Base-by-base conservation (phyloP, 2,888 invertebrate genomes). In the Drosophila borborema region DNA sequence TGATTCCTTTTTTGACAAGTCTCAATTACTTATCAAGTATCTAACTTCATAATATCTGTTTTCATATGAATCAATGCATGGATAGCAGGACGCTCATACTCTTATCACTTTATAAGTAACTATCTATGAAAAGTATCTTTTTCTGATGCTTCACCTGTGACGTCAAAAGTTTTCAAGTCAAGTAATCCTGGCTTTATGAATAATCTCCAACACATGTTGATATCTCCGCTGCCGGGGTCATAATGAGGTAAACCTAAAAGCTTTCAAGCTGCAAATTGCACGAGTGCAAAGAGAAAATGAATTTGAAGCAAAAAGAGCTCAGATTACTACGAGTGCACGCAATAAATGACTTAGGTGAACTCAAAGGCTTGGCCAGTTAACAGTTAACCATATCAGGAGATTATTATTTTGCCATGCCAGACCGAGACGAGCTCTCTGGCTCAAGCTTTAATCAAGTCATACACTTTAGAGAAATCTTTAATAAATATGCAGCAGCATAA, bases 261-360 rank as follows among this genome's bases (percentile, higher is more conserved):
- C 38, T 16, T 20, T 8, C 41, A 14, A 45, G 20, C 43, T 12
- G 20, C 2, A 20, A 45, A 46, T 23, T 46, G 31, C n/a, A 49
- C 12, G 49, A 6, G 49, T 3, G 18, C 34, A n/a, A 34, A 18
- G 82, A 89, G 91, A 92, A 92, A 90, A 91, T 91, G 91, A 89
- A 86, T 90, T 91, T 91, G 81, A 81, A 80, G 82, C 89, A 81
- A 82, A 81, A 82, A 90, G n/a, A 5, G 31, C 49, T 49, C 10
- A 3, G 87, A 88, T 90, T 91, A 90, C 87, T 80, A 80, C 82
- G 86, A 28, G 28, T 3, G 28, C 28, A n/a, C 16, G 9, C 0
- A n/a, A n/a, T 49, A 49, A 49, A 28, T 31, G 10, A n/a, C 10
- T 31, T 31, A 10, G 31, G 10, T n/a, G 6, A 3, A 12, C 18